Evolutionary conservation across 2,797 vertebrate genomes (phyloP).

Genomic region (Carduelis carduelis): DNA sequence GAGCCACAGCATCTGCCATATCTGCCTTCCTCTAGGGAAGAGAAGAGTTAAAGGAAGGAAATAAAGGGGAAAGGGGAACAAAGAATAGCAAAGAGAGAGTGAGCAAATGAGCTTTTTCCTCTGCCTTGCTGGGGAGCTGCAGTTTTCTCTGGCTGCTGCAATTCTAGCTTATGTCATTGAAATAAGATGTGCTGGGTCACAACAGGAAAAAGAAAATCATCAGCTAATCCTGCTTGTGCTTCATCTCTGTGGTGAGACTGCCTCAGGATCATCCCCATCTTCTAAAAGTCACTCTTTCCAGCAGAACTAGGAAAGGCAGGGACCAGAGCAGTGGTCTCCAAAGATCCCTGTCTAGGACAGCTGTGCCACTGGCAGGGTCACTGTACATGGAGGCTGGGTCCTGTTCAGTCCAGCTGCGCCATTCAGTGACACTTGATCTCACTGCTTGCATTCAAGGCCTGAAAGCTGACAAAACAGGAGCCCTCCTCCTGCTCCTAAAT

Average conservation of each 20-base stretch:
- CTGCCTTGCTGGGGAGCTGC: neutral
- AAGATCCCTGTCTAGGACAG: neutral
- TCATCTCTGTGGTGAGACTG: neutral
- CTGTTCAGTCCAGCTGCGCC: neutral
- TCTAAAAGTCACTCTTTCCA: neutral
- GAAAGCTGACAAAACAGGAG: neutral
- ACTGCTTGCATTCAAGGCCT: neutral
- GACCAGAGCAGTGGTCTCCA: neutral
- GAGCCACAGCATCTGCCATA: neutral
- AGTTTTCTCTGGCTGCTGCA: neutral
- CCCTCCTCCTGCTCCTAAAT: neutral
- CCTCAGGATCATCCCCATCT: neutral
- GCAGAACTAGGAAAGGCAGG: neutral
- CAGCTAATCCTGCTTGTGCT: neutral
- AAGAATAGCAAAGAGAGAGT: neutral
- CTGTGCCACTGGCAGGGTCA: neutral
- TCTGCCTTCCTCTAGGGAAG: neutral
- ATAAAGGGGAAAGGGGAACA: neutral
- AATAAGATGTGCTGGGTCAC: neutral
- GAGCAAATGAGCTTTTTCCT: neutral
- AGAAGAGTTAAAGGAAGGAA: neutral
- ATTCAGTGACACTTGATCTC: neutral
- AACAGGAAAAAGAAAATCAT: neutral
- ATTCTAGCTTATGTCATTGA: neutral
- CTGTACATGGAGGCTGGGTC: fast-evolving